Base-by-base conservation (phyloP, 2,888 invertebrate genomes). In the Drosophila sordidula region DNA sequence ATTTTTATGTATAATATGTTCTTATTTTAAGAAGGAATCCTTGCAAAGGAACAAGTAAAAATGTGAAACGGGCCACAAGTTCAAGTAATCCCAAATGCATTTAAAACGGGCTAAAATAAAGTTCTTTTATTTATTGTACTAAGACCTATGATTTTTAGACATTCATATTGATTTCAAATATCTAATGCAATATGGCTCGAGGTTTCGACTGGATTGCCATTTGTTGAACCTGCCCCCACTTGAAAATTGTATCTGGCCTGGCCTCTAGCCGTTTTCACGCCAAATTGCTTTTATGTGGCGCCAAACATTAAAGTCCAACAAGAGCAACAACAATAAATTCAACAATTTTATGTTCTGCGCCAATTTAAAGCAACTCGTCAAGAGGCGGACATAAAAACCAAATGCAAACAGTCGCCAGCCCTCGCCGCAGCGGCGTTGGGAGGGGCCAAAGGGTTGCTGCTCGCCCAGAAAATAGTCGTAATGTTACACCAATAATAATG, bases 401-500 rank as follows among this genome's bases (percentile, higher is more conserved):
- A 87, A 81, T 81, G 75, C 81, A 78, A 77, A 84, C 74, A 83
- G 64, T 65, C 55, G 74, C 64, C 76, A 49, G 63, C 25, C 45
- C 25, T 18, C 9, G 14, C 11, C 46, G 39, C 41, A 47, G 54
- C 38, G 38, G 32, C 42, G 55, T 12, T n/a, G 29, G 6, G 14
- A 11, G 4, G 25, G 11, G 6, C 5, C 29, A 74, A 65, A 50
- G 70, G 65, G 67, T 65, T 65, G 64, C 22, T 14, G 8, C 52
- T 34, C 38, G 16, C 22, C 50, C 56, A 55, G 52, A 38, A 65
- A 55, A 58, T 68, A 58, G 65, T 74, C 52, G 44, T 45, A 72
- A 70, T 84, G 71, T 68, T 85, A 79, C 87, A 77, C 75, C 81
- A 70, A 84, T 78, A 87, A 87, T 87, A 84, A 87, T 87, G 85